phyloP scores from a whole-genome alignment of 37 sponge, comb jelly and placozoan genomes.

The Theonella swinhoei region DNA sequence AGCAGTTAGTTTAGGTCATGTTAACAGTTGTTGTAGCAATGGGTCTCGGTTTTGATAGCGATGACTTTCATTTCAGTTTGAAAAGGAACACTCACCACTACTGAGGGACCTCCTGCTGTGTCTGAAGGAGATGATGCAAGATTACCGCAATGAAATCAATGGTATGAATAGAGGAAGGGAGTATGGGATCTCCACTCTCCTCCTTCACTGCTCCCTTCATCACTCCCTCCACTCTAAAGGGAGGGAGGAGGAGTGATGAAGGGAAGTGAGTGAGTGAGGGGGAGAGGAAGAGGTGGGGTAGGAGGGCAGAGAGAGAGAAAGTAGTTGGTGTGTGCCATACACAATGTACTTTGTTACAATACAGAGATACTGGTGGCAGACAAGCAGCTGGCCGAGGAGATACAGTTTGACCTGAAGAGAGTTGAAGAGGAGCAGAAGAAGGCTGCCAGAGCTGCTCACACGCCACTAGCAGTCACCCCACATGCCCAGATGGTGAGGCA shows the following conservation, averaged over 20 bases:
- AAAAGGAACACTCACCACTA: conserved; percentile 74
- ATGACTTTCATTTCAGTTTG: conserved; percentile 52
- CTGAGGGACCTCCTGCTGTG: conserved; percentile 72
- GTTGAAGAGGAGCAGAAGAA: conserved; percentile 79
- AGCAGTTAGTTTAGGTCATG: neutral
- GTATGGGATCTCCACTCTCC: too few species aligned
- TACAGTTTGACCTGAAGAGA: conserved; percentile 83
- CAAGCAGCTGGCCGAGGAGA: conserved; percentile 83
- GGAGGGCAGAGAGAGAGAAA: neutral
- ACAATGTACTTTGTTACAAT: too few species aligned
- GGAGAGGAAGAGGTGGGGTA: too few species aligned
- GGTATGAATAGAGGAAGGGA: conserved; percentile 57
- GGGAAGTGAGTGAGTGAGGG: too few species aligned
- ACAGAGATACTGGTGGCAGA: conserved; percentile 74
- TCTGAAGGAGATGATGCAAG: conserved; percentile 80
- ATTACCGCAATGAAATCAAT: conserved; percentile 67
- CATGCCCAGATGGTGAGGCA: conserved; percentile 54
- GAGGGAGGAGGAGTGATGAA: neutral
- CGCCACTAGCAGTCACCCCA: conserved; percentile 32
- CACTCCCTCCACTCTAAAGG: neutral
- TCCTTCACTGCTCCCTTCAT: too few species aligned
- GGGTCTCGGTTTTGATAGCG: neutral
- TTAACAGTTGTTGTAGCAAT: neutral
- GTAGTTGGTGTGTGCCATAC: too few species aligned
- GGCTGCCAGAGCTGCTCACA: neutral